Percentiles rank a stretch among this genome's conserved stretches.
Conservation (phyloP, 2,113 vertebrate species). For the Psilopogon haemacephalus region DNA sequence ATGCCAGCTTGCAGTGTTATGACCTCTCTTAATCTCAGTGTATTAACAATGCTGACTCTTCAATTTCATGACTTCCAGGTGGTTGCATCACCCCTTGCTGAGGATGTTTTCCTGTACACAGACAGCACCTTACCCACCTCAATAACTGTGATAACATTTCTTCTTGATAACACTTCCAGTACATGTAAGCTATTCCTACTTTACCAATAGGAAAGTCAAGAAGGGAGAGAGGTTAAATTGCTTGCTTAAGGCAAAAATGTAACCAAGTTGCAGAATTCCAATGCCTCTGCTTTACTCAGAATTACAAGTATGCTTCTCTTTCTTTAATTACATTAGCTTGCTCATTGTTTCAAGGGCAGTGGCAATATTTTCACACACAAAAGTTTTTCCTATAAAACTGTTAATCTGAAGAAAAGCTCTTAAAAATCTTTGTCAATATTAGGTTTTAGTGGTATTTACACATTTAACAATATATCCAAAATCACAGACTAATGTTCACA, state of each 20-base stretch:
- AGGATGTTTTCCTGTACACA: not conserved
- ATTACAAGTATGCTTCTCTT: not conserved
- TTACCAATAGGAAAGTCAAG: not conserved
- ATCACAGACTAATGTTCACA: not conserved
- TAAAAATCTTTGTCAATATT: not conserved
- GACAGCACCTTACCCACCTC: not conserved
- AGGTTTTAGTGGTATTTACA: not conserved
- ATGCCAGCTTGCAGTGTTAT: not conserved
- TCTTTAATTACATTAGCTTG: not conserved
- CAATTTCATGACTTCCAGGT: not conserved
- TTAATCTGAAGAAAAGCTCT: not conserved
- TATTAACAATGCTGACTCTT: not conserved
- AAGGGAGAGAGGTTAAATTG: not conserved
- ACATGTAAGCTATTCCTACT: not conserved
- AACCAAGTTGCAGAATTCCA: not conserved
- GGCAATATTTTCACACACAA: not conserved
- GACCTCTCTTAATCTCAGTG: not conserved
- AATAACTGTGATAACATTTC: not conserved
- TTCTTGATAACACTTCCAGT: not conserved
- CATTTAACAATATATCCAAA: not conserved
- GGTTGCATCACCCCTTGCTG: rapidly evolving
- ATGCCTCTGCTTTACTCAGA: not conserved
- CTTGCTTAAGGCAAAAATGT: not conserved
- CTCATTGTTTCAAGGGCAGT: not conserved
- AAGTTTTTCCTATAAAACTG: not conserved